Percentiles rank a stretch among this genome's conserved stretches.
Evolutionary conservation across 92 coral and sea anemone genomes (phyloP).

Genomic region (Muricea muricata): DNA sequence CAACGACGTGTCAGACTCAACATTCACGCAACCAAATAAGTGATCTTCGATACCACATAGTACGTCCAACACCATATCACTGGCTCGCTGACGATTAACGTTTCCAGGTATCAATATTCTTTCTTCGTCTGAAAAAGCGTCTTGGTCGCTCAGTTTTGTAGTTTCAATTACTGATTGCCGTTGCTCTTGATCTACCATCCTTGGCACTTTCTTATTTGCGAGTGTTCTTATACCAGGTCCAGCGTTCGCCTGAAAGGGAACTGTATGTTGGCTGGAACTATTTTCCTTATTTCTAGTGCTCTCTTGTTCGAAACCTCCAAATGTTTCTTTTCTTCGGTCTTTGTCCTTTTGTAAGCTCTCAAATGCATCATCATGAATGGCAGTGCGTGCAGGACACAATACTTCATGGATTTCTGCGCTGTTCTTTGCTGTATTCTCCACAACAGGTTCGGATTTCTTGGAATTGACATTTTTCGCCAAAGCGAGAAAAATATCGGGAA

Average conservation of each 20-base stretch:
- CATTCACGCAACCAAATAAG: constrained; percentile 19
- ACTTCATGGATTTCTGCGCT: neutral
- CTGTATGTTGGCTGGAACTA: neutral
- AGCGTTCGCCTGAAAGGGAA: too few species aligned
- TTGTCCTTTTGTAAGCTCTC: constrained; percentile 16
- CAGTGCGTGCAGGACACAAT: neutral
- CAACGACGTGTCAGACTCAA: neutral
- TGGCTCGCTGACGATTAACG: constrained; percentile 21
- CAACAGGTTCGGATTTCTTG: neutral
- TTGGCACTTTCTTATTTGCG: neutral
- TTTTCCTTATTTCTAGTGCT: neutral
- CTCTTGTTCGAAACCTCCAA: constrained; percentile 3
- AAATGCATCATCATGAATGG: neutral
- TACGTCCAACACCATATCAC: constrained; percentile 18
- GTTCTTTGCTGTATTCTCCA: neutral
- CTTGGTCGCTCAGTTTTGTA: neutral
- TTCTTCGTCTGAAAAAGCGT: neutral
- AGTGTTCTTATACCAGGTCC: neutral
- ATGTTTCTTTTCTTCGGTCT: neutral
- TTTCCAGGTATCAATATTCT: neutral
- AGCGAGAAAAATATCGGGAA: constrained; percentile 25
- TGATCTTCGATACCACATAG: constrained; percentile 45
- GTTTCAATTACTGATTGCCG: neutral
- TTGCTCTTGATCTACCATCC: neutral
- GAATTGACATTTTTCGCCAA: neutral